phyloP scores from a whole-genome alignment of 2,797 vertebrate genomes.

The Microctenopoma steveboyesi region DNA sequence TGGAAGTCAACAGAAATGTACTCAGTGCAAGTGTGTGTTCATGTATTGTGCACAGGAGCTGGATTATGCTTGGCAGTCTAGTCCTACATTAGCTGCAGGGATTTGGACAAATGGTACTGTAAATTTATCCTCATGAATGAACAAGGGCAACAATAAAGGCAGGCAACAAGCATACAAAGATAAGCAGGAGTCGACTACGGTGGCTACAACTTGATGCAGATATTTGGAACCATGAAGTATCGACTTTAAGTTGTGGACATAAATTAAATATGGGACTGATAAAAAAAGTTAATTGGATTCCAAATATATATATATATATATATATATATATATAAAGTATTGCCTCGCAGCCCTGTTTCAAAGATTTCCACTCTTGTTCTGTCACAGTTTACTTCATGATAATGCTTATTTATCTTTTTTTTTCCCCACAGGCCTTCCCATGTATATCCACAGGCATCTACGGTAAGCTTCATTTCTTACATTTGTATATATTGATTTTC shows the following conservation, averaged over 20 bases:
- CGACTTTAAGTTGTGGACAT: conserved; percentile 3
- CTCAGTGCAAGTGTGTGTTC: not conserved
- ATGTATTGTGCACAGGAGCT: conserved; percentile 14
- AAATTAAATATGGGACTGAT: conserved; percentile 20
- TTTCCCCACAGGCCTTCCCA: conserved; percentile 91
- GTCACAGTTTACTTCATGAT: conserved; percentile 19
- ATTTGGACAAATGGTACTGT: conserved; percentile 27
- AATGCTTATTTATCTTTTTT: conserved; percentile 62
- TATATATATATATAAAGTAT: no score
- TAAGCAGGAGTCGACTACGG: conserved; percentile 17
- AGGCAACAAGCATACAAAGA: conserved; percentile 30
- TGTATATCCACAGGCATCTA: conserved; percentile 99
- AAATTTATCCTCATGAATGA: conserved; percentile 48
- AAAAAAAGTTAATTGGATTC: not conserved
- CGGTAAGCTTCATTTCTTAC: conserved; percentile 84
- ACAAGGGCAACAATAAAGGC: conserved; percentile 21
- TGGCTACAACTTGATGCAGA: conserved; percentile 13
- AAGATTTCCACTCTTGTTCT: conserved; percentile 8
- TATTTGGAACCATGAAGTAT: conserved; percentile 10
- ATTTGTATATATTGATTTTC: not conserved
- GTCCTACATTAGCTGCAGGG: conserved; percentile 36
- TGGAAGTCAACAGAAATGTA: conserved; percentile 21
- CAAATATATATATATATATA: not conserved
- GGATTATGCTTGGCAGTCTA: conserved; percentile 13
- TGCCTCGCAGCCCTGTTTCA: no score